Conservation (phyloP, 2,113 vertebrate genomes). For the Gymnogyps californianus region DNA sequence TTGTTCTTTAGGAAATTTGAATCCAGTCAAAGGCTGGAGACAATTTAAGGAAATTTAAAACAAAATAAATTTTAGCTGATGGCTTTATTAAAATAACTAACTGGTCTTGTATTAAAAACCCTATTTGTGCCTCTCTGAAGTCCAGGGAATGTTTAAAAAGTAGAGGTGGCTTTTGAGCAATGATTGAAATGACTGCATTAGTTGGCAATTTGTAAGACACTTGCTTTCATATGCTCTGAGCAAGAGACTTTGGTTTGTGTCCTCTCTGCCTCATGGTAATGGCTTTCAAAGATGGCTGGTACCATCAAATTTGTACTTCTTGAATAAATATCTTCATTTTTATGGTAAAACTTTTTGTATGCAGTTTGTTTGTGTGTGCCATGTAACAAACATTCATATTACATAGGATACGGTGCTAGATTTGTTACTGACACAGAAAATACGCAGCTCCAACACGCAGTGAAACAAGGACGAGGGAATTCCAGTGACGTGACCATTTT, state of each 20-base stretch:
- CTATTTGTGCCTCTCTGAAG: constrained; percentile 65
- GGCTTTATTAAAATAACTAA: constrained; percentile 41
- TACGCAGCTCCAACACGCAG: not conserved
- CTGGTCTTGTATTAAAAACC: constrained; percentile 43
- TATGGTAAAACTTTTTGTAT: constrained; percentile 39
- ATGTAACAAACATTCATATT: not conserved
- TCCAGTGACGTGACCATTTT: not conserved
- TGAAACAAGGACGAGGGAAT: not conserved
- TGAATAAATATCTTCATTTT: constrained; percentile 74
- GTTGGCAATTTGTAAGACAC: not conserved
- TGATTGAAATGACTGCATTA: not conserved
- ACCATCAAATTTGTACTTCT: constrained; percentile 75
- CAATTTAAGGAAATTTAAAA: not conserved
- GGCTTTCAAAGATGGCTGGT: constrained; percentile 74
- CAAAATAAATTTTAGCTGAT: not conserved
- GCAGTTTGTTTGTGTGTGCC: not conserved
- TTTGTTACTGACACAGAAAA: not conserved
- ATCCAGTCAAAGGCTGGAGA: constrained; percentile 27
- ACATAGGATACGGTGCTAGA: not conserved
- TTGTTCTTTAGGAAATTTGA: not conserved
- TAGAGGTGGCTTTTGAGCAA: constrained; percentile 39
- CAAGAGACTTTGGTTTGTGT: constrained; percentile 29
- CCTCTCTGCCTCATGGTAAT: constrained; percentile 68
- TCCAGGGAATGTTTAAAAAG: constrained; percentile 63
- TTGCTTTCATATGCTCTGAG: constrained; percentile 24